These are phyloP conservation scores for Fragum fragum DNA, from an alignment of 2,888 invertebrate genomes.

Conservation along the genomic window DNA sequence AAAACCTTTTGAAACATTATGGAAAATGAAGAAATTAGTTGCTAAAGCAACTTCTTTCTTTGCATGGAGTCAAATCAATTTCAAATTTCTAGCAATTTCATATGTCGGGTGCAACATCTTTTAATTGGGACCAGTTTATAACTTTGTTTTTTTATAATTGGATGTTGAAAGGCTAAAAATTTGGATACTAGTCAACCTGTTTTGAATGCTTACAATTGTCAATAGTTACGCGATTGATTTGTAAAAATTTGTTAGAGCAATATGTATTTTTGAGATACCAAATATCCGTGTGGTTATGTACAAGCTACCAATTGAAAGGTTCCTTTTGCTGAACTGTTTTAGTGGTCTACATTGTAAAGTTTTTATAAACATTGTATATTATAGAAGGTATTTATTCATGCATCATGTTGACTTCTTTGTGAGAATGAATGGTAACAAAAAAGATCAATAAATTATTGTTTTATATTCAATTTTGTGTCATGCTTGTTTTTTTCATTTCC, in stretches of 20 bases:
- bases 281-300: neutral
- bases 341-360: conserved; percentile 5
- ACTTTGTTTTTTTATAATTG: too few relatives aligned
- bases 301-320: neutral
- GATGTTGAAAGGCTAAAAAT: too few relatives aligned
- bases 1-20: too few relatives aligned
- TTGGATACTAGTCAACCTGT: neutral
- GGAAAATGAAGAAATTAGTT: too few relatives aligned
- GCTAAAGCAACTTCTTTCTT: too few relatives aligned
- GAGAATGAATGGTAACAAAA: conserved; percentile 58
- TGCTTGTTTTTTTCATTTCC: neutral
- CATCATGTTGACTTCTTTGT: conserved; percentile 50
- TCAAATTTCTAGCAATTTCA: too few relatives aligned
- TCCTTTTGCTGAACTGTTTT: neutral
- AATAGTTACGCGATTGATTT: neutral
- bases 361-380: conserved; percentile 42
- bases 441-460: conserved; percentile 73
- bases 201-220: neutral
- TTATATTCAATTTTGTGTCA: conserved; percentile 59
- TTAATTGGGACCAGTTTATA: too few relatives aligned
- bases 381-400: conserved; percentile 53
- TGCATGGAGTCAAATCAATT: too few relatives aligned
- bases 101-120: too few relatives aligned
- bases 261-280: neutral
- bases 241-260: neutral